phyloP scores from a whole-genome alignment of 2,888 invertebrate species.

The Nemapogon koenigi region DNA sequence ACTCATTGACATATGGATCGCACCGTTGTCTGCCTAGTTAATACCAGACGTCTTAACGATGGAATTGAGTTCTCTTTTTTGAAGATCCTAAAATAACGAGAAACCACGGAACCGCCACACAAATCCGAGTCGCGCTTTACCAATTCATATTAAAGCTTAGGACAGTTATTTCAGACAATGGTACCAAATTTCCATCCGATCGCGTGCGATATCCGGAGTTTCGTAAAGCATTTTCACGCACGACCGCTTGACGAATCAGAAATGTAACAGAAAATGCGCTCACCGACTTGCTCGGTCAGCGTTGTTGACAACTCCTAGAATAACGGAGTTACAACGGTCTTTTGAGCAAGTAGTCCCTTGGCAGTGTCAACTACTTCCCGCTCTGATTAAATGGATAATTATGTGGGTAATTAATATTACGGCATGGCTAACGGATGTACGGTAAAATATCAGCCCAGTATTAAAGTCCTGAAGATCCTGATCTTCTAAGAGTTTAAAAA shows the following conservation, averaged over 20 bases:
- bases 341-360: conserved; percentile 5
- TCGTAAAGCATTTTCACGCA: conserved; percentile 37
- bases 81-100: no score
- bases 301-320: conserved; percentile 6
- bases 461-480: no score
- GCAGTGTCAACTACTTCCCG: conserved; percentile 3
- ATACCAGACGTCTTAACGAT: no score
- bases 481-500: no score
- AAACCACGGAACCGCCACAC: no score
- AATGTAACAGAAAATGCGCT: conserved; percentile 35
- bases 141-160: no score
- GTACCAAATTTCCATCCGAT: conserved; percentile 32
- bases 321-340: conserved; percentile 7
- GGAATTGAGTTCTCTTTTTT: no score
- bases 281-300: conserved; percentile 4
- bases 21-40: no score
- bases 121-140: no score
- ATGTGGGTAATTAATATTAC: conserved; percentile 5
- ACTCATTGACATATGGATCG: no score
- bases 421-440: no score
- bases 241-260: conserved; percentile 31
- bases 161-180: conserved; percentile 20
- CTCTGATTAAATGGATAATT: conserved; percentile 7
- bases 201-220: conserved; percentile 21
- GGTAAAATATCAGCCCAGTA: no score